Evolutionary conservation across 2,888 invertebrate genomes (phyloP), one percentile per base, ranked within the genome.

Genomic region (Agrilus mali): DNA sequence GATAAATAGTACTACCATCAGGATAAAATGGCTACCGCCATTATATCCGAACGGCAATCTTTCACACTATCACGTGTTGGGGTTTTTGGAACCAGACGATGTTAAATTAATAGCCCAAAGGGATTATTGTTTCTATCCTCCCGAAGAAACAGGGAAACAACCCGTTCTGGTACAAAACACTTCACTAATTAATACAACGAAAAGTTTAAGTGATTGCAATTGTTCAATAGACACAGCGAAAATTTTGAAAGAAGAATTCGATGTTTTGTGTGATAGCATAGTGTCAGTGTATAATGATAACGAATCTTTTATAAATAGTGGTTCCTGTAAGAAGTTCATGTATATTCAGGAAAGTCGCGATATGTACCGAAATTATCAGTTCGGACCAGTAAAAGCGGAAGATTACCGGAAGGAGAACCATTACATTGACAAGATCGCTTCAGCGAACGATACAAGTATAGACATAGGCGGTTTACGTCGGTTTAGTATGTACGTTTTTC

Each of bases 1-100:
- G 2, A 59, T 63, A 36, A 63, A 62, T 2, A 54, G 60, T 10
- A 57, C 55, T 14, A 56, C 60, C 2, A 56, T 75, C 2, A 60
- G 64, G 2, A 59, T 84, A 0, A 64, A 60, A 1, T 82, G 87
- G 82, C 59, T 67, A 27, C 68, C 72, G 1, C 83, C 83, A 0
- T 53, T 59, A n/a, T 48, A 50, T 2, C 53, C 55, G 12, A 60
- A 60, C 45, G 68, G 70, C 13, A 43, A 55, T 1, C 54, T 71
- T 7, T 55, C 56, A 3, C 58, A 63, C 38, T 71, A 65, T 50
- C 20, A 55, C 7, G 48, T 74, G 2, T 61, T 60, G 2, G 55
- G 63, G 1, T 63, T 62, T 34, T 53, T 64, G 40, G 54, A 66
- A 41, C 40, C 45, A 17, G 55, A 57, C 13, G 48, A 55, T 22